A percentile compares a stretch with the other conserved stretches of the same genome.
phyloP scores from a whole-genome alignment of 1,140 invertebrate genomes.

The Papilio polyxenes region DNA sequence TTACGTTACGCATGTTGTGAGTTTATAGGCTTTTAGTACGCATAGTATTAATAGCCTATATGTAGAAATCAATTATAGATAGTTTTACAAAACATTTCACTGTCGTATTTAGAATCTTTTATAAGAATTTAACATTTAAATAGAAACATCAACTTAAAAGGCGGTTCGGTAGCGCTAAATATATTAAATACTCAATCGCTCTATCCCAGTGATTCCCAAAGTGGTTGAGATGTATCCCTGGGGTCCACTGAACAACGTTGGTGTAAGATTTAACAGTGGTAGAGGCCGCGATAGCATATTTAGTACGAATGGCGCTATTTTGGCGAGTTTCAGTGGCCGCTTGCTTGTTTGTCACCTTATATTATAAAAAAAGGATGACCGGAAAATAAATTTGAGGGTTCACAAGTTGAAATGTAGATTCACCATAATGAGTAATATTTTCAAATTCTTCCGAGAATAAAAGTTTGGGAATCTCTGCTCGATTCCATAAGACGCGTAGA shows the following conservation, averaged over 20 bases:
- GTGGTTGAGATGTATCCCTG: no score
- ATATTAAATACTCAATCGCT: no score
- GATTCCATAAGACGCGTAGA: conserved; percentile 2
- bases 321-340: no score
- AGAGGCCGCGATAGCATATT: no score
- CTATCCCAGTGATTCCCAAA: no score
- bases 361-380: no score
- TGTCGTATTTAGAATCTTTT: background rate
- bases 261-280: background rate
- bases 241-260: background rate
- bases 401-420: background rate
- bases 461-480: background rate
- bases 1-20: background rate
- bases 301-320: no score
- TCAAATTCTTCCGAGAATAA: background rate
- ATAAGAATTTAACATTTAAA: background rate
- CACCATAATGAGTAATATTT: background rate
- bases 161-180: no score
- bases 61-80: background rate
- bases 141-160: background rate
- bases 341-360: no score
- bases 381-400: background rate
- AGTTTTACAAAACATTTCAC: background rate
- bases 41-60: background rate
- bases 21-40: background rate